These are phyloP conservation scores for Cercopithecus mitis DNA, from an alignment of 2,797 vertebrate species.

Conservation along the genomic window DNA sequence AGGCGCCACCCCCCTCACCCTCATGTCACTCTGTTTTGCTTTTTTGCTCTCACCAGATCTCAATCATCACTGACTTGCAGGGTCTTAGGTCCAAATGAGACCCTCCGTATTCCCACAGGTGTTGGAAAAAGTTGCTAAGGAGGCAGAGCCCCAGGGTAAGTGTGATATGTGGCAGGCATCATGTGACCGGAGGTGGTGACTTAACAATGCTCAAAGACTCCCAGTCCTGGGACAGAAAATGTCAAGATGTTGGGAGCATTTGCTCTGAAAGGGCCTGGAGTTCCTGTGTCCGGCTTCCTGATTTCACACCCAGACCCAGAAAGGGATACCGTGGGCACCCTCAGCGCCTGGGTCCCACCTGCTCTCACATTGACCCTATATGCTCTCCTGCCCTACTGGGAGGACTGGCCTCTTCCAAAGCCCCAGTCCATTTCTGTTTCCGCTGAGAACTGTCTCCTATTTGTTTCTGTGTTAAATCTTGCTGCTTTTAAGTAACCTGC, in stretches of 20 bases:
- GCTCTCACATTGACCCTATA: neutral
- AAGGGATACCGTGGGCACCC: too few species aligned
- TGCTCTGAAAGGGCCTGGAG: neutral
- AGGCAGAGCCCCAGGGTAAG: neutral
- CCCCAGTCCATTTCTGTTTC: neutral
- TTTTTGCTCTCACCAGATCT: neutral
- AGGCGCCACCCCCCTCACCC: neutral
- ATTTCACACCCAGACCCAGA: neutral
- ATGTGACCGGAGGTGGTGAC: neutral
- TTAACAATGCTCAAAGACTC: neutral
- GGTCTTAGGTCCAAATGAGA: neutral
- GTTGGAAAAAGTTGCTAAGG: neutral
- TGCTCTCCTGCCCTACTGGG: too few species aligned
- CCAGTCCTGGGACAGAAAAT: neutral
- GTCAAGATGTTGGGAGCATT: neutral
- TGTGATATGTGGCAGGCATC: accelerated
- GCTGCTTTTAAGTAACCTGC: neutral
- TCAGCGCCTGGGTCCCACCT: neutral
- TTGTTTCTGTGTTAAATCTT: conserved; percentile 33
- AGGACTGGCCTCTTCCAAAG: neutral
- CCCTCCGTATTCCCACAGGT: neutral
- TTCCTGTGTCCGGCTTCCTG: neutral
- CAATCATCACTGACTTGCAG: neutral
- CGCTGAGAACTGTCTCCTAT: neutral
- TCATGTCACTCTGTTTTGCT: neutral